A percentile compares a stretch with the other conserved stretches of the same genome.
Evolutionary conservation across 2,797 vertebrate species (phyloP).

Genomic region (Arremon brunneinucha): DNA sequence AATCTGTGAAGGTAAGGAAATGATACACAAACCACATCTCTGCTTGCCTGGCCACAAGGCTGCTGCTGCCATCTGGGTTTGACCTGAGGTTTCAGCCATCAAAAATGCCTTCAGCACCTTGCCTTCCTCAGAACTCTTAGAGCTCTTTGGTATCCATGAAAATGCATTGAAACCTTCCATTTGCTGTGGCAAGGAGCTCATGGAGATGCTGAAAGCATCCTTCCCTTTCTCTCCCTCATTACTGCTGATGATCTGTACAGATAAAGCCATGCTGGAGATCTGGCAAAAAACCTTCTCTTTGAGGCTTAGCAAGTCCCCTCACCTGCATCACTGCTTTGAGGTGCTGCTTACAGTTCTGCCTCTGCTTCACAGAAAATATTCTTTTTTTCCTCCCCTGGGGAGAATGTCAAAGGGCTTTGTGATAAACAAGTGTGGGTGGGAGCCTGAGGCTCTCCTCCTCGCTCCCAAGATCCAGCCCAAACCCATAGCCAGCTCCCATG

Average conservation of each 20-base stretch:
- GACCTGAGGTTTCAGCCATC: neutral
- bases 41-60: neutral
- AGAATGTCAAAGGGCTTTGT: neutral
- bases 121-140: neutral
- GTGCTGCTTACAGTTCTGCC: neutral
- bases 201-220: neutral
- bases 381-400: neutral
- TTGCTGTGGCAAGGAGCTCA: neutral
- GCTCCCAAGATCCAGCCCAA: neutral
- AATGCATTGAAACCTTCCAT: neutral
- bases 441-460: conserved; percentile 5
- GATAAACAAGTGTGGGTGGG: neutral
- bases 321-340: neutral
- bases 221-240: neutral
- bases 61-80: neutral
- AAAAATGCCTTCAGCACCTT: neutral
- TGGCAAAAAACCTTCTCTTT: neutral
- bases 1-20: neutral
- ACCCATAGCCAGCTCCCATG: neutral
- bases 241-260: neutral
- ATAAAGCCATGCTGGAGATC: neutral
- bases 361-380: neutral
- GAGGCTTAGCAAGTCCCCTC: neutral
- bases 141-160: neutral
- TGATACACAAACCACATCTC: neutral